Evolutionary conservation across 2,797 vertebrate genomes (phyloP), one percentile per base, ranked within the genome.

Genomic region (Discoglossus pictus): DNA sequence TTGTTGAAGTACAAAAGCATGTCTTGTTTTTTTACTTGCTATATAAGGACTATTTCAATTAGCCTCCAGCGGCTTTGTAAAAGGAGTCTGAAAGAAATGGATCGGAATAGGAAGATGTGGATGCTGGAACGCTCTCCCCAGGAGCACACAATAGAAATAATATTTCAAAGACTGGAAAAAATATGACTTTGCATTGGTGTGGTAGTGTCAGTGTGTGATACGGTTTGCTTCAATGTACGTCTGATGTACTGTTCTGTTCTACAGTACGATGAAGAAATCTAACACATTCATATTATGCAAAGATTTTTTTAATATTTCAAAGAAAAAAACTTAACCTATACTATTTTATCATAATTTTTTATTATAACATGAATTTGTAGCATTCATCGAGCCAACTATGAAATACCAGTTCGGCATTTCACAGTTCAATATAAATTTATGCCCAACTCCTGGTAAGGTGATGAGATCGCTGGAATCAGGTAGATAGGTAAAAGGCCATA

Each of bases 81-180:
- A 68, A 68, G 21, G 56, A 61, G 48, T 44, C 47, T 61, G 56
- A 68, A 68, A 68, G 65, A 68, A 68, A 68, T 61, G 65, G 65
- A 68, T 60, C 55, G 58, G 65, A 68, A 68, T 60, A 60, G 54
- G 48, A 35, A 68, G 60, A 68, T 44, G 60, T 60, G 55, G 65
- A 43, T 46, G 65, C 55, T 44, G 44, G 65, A 52, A 68, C 55
- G 39, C 46, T 40, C 46, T 68, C 55, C 52, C 65, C 65, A 60
- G 65, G 65, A 52, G 52, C 65, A 31, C 27, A 68, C 65, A 68
- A 68, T 60, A 60, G 65, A 52, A 60, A 54, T 68, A 68, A 55
- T 68, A 60, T 68, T 52, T 60, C 46, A 68, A 68, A 60, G 55
- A 68, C 12, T 52, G 55, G 46, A 68, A 47, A 68, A 68, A 68